Conservation (phyloP, 2,888 invertebrate genomes). For the Aricia artaxerxes region DNA sequence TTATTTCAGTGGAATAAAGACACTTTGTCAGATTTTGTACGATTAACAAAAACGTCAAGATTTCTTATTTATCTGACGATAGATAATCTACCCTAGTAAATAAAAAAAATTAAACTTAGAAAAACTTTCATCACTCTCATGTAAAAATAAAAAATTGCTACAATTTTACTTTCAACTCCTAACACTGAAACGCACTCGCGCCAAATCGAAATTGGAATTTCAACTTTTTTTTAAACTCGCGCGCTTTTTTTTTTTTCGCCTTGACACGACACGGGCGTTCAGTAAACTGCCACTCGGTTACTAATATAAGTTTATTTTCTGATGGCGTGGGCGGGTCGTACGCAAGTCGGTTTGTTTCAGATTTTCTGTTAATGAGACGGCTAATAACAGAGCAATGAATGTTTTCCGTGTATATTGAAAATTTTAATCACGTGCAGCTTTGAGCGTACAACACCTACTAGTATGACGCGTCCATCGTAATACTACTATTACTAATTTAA, state of each 20-base stretch:
- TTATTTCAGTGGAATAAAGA: too few species aligned
- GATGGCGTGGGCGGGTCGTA: constrained; percentile 50
- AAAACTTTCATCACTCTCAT: not conserved
- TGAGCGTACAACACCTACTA: not conserved
- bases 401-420: constrained; percentile 5
- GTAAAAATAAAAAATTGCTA: not conserved
- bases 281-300: constrained; percentile 48
- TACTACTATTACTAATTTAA: not conserved
- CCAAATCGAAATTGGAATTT: not conserved
- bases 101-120: not conserved
- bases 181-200: constrained; percentile 1
- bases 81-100: not conserved
- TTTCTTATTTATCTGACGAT: not conserved
- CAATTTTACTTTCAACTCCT: not conserved
- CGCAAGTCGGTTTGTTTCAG: constrained; percentile 28
- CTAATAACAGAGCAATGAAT: not conserved
- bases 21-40: too few species aligned
- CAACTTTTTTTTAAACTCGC: constrained; percentile 26
- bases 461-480: not conserved
- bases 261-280: constrained; percentile 43
- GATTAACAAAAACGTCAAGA: not conserved
- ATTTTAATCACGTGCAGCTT: constrained; percentile 1
- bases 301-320: constrained; percentile 57
- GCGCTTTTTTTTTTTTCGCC: constrained; percentile 39
- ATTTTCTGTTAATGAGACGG: constrained; percentile 27